Evolutionary conservation across 2,797 vertebrate genomes (phyloP), one percentile per base, ranked within the genome.

Genomic region (Sebastes variabilis): DNA sequence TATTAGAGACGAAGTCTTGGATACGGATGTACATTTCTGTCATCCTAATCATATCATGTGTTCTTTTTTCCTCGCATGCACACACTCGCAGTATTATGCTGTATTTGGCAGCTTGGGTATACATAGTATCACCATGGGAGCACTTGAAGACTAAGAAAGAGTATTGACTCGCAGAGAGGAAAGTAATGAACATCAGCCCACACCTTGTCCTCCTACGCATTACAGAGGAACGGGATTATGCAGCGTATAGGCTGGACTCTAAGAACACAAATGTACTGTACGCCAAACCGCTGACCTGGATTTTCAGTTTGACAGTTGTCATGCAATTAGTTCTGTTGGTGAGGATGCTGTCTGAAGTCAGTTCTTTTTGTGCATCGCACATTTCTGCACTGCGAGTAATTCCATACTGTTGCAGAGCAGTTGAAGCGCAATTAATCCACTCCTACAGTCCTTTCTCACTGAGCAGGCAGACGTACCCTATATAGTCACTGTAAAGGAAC

Each of bases 141-240:
- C 58, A 38, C 75, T 80, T 85, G 81, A 87, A 89, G 76, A 87
- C 82, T 82, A 55, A 89, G 89, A 80, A 89, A 90, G 86, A 90
- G 80, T 88, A 87, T 90, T 62, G 82, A 79, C 84, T 84, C 9
- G 66, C 86, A 72, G 84, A 88, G 69, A 85, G 88, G 70, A 91
- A 91, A 90, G 91, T 93, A 93, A 90, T 94, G 90, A 94, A 92
- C 88, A 89, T 84, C 87, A 92, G 90, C 93, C 91, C 90, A 92
- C 92, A 93, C 92, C 89, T 91, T 90, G 84, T 93, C 92, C 89
- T 80, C 94, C 94, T 90, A 90, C 92, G 70, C 89, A 55, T 88
- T 87, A 74, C 80, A 72, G 83, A 83, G 84, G 80, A 88, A 86
- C 4, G 30, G 77, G 87, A 91, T 86, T 86, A 83, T 82, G 83